These are phyloP conservation scores for Pogonus chalceus DNA, from an alignment of 1,140 invertebrate species.

Conservation along the genomic window DNA sequence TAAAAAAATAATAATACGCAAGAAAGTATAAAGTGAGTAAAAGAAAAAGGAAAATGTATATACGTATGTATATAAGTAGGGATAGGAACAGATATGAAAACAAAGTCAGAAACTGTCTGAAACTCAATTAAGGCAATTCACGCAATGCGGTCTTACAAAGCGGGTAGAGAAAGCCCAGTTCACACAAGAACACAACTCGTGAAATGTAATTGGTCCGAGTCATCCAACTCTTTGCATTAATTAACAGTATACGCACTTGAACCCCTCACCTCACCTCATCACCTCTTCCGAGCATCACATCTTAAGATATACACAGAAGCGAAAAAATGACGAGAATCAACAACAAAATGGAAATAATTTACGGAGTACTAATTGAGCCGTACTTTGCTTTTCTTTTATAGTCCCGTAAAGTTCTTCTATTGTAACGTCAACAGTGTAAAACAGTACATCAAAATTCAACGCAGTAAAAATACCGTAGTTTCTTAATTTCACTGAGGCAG, in stretches of 20 bases:
- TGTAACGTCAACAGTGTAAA: no score
- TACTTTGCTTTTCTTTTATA: neutral
- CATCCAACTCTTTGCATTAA: neutral
- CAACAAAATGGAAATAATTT: neutral
- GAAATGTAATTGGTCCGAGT: neutral
- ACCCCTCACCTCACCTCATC: neutral
- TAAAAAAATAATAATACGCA: no score
- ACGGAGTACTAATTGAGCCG: neutral
- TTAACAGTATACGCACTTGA: neutral
- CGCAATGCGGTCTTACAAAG: conserved; percentile 6
- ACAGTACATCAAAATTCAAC: neutral
- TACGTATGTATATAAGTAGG: no score
- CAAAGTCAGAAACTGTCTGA: neutral
- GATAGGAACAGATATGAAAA: conserved; percentile 7
- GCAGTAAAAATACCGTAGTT: neutral
- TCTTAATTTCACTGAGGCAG: neutral
- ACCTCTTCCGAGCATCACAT: neutral
- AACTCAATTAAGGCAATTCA: conserved; percentile 6
- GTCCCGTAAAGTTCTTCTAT: neutral
- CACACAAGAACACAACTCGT: neutral
- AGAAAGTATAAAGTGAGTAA: no score
- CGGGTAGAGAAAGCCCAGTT: neutral
- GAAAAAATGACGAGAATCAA: neutral
- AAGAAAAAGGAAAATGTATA: no score
- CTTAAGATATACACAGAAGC: neutral